phyloP scores from a whole-genome alignment of 2,797 vertebrate genomes.

The Meriones psammophilus region DNA sequence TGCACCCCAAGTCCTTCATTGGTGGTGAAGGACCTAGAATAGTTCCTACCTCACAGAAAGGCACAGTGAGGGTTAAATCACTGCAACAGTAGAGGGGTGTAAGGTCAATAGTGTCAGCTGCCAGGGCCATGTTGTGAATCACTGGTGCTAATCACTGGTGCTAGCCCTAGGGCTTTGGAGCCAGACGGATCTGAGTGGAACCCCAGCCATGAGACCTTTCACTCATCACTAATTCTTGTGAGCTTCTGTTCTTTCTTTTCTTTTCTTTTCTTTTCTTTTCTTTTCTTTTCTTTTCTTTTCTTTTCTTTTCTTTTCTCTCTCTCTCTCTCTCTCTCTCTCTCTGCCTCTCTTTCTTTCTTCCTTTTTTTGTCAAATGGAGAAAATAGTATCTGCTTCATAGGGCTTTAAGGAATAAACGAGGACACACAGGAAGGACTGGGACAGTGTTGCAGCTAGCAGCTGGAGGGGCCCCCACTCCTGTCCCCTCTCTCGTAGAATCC shows the following conservation, averaged over 20 bases:
- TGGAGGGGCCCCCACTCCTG: no score
- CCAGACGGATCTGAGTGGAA: neutral
- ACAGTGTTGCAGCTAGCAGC: neutral
- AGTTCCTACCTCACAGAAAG: neutral
- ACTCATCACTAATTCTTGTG: neutral
- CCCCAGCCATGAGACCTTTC: neutral
- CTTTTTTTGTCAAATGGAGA: neutral
- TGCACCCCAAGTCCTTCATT: neutral
- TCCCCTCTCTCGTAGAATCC: neutral
- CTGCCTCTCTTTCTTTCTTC: neutral
- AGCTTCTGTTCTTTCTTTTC: neutral
- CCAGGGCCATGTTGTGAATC: neutral
- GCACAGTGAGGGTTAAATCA: neutral
- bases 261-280: no score
- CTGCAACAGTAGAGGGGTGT: no score
- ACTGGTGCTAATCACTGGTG: neutral
- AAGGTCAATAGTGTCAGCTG: neutral
- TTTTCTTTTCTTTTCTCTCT: no score
- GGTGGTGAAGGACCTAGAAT: neutral
- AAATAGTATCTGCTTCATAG: neutral
- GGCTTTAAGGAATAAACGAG: neutral
- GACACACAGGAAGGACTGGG: neutral
- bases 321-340: no score
- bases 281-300: no score
- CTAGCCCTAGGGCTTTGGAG: neutral